Evolutionary conservation across 2,113 vertebrate species (phyloP).

Genomic region (Dermatemys mawii): DNA sequence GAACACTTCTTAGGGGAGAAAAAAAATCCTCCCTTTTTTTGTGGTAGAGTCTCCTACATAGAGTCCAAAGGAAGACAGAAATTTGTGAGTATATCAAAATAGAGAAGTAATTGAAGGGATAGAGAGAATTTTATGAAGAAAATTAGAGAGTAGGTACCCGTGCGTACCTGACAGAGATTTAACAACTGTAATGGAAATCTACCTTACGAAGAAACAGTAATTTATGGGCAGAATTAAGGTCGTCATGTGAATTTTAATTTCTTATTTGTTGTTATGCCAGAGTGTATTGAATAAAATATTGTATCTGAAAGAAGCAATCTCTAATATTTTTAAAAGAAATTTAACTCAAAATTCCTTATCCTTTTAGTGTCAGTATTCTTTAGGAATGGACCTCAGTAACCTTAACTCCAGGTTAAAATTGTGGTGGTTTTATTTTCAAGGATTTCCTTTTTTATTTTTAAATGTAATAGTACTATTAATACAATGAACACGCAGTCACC

Average conservation of each 20-base stretch:
- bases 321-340: background rate
- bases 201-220: background rate
- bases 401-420: background rate
- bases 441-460: background rate
- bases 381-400: background rate
- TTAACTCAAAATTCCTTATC: background rate
- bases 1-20: background rate
- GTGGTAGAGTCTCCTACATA: background rate
- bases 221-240: background rate
- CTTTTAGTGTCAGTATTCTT: background rate
- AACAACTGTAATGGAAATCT: background rate
- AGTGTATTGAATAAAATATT: background rate
- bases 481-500: background rate
- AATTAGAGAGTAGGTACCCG: background rate
- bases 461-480: background rate
- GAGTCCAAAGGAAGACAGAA: background rate
- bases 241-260: background rate
- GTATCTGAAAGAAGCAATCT: background rate
- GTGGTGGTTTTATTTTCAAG: background rate
- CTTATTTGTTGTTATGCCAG: background rate
- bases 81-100: background rate
- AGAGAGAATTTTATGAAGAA: background rate
- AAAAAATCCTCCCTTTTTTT: accelerated
- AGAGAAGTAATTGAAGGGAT: background rate
- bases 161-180: background rate